phyloP scores from a whole-genome alignment of 2,797 vertebrate genomes.

The Hemitrygon akajei region DNA sequence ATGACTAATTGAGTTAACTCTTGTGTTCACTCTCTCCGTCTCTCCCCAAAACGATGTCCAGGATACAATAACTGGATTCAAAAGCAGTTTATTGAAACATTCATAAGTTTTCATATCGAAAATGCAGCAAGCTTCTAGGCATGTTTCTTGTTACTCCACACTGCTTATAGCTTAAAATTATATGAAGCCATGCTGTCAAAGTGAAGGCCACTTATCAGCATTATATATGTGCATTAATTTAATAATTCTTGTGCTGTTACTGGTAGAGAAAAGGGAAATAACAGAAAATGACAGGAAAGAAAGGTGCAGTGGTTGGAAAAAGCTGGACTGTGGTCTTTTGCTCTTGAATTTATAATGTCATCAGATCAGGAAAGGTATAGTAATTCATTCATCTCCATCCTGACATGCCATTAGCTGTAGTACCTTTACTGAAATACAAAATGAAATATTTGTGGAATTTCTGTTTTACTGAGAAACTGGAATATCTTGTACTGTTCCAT shows the following conservation, averaged over 20 bases:
- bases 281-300: no score
- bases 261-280: no score
- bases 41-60: neutral
- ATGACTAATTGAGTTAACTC: neutral
- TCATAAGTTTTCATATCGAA: neutral
- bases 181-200: neutral
- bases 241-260: no score
- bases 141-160: neutral
- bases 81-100: neutral
- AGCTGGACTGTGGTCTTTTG: no score
- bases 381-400: no score
- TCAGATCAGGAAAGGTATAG: no score
- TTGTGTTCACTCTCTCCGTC: neutral
- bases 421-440: neutral
- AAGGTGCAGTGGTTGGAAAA: no score
- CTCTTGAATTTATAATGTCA: no score
- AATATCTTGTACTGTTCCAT: neutral
- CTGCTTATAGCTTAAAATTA: neutral
- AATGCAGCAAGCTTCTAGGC: neutral
- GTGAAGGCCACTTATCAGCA: neutral
- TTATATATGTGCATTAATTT: no score
- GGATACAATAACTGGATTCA: neutral
- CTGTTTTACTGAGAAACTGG: neutral
- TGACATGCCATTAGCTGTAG: neutral
- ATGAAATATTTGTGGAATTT: neutral